phyloP scores from a whole-genome alignment of 2,888 invertebrate species.

The Chymomyza amoena region DNA sequence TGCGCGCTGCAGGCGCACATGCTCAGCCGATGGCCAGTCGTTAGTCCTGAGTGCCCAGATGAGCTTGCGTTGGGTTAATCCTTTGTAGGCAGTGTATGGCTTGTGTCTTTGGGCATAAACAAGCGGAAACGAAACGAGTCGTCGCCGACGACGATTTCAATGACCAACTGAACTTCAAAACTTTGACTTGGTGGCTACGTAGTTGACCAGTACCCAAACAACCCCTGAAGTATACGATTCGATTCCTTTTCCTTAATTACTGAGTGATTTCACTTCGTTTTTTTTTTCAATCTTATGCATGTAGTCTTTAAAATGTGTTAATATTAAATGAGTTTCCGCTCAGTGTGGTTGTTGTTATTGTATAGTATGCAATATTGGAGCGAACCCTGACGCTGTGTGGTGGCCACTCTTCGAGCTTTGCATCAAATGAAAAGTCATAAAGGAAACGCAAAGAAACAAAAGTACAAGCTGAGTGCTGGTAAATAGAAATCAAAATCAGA shows the following conservation, averaged over 20 bases:
- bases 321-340: constrained; percentile 22
- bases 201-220: constrained; percentile 35
- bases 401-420: neutral
- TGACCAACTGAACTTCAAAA: constrained; percentile 75
- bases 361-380: neutral
- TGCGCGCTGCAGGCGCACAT: constrained; percentile 43
- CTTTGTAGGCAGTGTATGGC: constrained; percentile 50
- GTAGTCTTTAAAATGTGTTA: constrained; percentile 19
- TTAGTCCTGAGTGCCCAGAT: constrained; percentile 9
- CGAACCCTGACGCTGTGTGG: constrained; percentile 8
- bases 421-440: constrained; percentile 26
- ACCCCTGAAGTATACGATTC: constrained; percentile 38
- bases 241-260: constrained; percentile 62
- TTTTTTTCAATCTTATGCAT: constrained; percentile 30
- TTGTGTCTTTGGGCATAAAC: constrained; percentile 48
- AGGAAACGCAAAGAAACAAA: constrained; percentile 39
- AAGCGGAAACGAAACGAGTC: constrained; percentile 37
- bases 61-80: constrained; percentile 40
- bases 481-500: constrained; percentile 34
- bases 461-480: constrained; percentile 27
- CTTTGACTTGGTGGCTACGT: constrained; percentile 47
- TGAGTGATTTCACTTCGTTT: constrained; percentile 35
- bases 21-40: neutral
- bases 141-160: constrained; percentile 39
- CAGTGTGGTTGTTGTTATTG: constrained; percentile 2